Conservation (phyloP, 2,113 vertebrate species). For the Myodes glareolus region DNA sequence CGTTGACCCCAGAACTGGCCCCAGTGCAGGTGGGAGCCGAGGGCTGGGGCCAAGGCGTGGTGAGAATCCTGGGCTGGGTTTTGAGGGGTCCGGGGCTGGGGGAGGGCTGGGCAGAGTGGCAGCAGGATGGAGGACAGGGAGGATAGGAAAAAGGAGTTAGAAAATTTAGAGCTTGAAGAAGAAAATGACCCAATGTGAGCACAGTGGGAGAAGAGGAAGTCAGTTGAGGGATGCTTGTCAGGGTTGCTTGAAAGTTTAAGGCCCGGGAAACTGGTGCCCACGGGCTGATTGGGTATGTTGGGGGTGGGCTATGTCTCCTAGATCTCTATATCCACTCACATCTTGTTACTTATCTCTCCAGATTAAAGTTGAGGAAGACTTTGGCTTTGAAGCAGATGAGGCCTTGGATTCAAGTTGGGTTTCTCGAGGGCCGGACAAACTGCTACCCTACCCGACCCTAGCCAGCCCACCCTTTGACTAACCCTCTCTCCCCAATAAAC, state of each 20-base stretch:
- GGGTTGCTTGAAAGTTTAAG: background rate
- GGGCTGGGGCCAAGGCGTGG: background rate
- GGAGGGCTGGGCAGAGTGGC: background rate
- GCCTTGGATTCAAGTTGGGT: conserved; percentile 80
- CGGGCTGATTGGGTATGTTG: background rate
- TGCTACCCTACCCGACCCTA: conserved; percentile 82
- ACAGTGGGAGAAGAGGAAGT: background rate
- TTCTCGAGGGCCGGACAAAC: conserved; percentile 78
- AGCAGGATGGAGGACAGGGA: background rate
- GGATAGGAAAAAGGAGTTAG: background rate
- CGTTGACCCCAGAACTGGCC: conserved; percentile 75
- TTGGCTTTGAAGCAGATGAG: conserved; percentile 82
- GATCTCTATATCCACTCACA: background rate
- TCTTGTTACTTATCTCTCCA: background rate
- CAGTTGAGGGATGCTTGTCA: background rate
- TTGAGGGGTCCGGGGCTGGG: background rate
- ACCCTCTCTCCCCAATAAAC: conserved; percentile 68
- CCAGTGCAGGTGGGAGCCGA: conserved; percentile 53
- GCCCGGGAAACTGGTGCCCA: fast-evolving
- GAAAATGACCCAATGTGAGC: background rate
- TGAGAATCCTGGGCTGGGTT: background rate
- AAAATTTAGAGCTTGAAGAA: background rate
- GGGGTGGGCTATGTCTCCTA: fast-evolving
- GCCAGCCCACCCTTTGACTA: conserved; percentile 84
- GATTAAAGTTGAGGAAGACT: conserved; percentile 85